phyloP scores from a whole-genome alignment of 2,888 invertebrate species.

The Podotricha telesiphe region DNA sequence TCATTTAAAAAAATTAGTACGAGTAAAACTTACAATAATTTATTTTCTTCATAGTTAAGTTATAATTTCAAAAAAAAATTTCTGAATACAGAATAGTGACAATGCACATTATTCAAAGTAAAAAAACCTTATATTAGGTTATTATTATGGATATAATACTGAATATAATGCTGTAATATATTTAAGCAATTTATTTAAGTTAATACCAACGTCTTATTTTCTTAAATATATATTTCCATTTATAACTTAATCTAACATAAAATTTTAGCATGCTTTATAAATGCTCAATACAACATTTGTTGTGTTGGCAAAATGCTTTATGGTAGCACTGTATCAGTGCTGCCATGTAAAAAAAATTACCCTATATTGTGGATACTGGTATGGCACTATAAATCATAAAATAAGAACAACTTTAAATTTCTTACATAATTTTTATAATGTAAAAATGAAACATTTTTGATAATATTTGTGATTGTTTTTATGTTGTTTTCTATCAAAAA shows the following conservation, averaged over 20 bases:
- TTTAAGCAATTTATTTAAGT: not conserved
- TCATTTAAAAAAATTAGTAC: too few relatives aligned
- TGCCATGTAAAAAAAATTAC: slow-evolving; percentile 31
- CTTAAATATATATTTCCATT: not conserved
- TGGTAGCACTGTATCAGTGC: slow-evolving; percentile 42
- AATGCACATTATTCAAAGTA: too few relatives aligned
- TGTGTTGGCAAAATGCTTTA: slow-evolving; percentile 53
- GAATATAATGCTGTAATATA: not conserved
- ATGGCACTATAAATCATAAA: too few relatives aligned
- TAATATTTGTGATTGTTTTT: too few relatives aligned
- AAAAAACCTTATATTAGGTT: too few relatives aligned
- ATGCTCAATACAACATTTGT: slow-evolving; percentile 48
- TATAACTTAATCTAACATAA: not conserved
- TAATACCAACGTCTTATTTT: not conserved
- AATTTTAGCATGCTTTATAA: slow-evolving; percentile 50
- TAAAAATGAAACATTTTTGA: not conserved
- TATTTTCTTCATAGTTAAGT: too few relatives aligned
- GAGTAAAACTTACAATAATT: too few relatives aligned
- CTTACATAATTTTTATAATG: not conserved
- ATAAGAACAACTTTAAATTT: not conserved
- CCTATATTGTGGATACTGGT: not conserved
- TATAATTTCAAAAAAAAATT: too few relatives aligned
- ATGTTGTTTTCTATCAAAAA: too few relatives aligned
- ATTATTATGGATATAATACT: too few relatives aligned
- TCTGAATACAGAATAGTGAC: too few relatives aligned